Evolutionary conservation across 2,797 vertebrate species (phyloP).

Genomic region (Takifugu ocellatus): DNA sequence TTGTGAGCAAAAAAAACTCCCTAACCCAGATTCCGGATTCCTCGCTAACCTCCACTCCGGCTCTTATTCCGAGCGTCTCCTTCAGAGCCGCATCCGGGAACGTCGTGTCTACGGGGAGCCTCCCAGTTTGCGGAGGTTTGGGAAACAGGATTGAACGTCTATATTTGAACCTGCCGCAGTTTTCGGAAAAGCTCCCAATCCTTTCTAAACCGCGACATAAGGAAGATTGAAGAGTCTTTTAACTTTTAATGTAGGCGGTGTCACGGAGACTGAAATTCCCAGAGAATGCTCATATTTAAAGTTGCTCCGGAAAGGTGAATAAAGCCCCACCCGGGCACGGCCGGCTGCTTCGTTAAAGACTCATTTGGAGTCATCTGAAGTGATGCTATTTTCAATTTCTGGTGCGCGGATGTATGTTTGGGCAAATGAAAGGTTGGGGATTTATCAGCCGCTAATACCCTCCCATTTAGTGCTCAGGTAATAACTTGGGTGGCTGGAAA

Average conservation of each 20-base stretch:
- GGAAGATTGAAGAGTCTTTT: slow-evolving; percentile 28
- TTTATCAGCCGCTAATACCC: slow-evolving; percentile 62
- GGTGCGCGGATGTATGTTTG: slow-evolving; percentile 41
- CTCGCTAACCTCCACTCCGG: slow-evolving; percentile 53
- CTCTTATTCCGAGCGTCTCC: neutral
- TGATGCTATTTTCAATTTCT: slow-evolving; percentile 61
- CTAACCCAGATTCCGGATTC: slow-evolving; percentile 64
- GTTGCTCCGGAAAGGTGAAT: slow-evolving; percentile 18
- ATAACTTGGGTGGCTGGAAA: slow-evolving; percentile 61
- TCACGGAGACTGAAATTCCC: slow-evolving; percentile 21
- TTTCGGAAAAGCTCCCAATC: slow-evolving; percentile 33
- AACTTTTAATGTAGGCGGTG: slow-evolving; percentile 31
- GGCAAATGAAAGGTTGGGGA: slow-evolving; percentile 41
- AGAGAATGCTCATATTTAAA: slow-evolving; percentile 19
- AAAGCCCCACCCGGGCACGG: slow-evolving; percentile 32
- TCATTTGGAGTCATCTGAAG: slow-evolving; percentile 64
- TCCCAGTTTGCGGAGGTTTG: slow-evolving; percentile 44
- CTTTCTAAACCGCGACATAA: slow-evolving; percentile 43
- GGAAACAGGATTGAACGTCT: slow-evolving; percentile 52
- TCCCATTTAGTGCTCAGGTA: slow-evolving; percentile 60
- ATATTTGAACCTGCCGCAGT: slow-evolving; percentile 34
- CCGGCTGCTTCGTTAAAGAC: slow-evolving; percentile 59
- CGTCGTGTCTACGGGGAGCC: slow-evolving; percentile 39
- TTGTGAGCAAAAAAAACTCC: slow-evolving; percentile 26
- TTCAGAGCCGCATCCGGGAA: too few relatives aligned